Evolutionary conservation across 2,888 invertebrate genomes (phyloP).

Genomic region (Cheilosia impressa): DNA sequence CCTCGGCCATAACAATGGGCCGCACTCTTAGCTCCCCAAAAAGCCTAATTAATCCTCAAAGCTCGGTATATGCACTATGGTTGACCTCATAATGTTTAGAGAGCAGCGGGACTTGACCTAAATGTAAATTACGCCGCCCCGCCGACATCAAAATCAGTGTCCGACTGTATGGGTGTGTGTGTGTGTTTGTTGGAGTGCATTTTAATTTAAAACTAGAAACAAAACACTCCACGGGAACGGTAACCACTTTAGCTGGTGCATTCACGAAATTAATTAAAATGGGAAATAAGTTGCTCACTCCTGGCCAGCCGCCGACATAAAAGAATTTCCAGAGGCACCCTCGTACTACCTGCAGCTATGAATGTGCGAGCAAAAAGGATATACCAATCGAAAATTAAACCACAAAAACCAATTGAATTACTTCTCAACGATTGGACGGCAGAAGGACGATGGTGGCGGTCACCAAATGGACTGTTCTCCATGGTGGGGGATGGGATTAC

Average conservation of each 20-base stretch:
- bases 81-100: slow-evolving; percentile 61
- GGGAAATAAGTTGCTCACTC: slow-evolving; percentile 47
- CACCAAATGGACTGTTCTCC: no score
- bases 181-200: slow-evolving; percentile 4
- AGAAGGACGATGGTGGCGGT: neutral
- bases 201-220: slow-evolving; percentile 64
- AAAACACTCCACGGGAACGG: slow-evolving; percentile 54
- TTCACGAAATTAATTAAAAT: slow-evolving; percentile 74
- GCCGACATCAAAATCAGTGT: neutral
- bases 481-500: slow-evolving; percentile 27
- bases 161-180: slow-evolving; percentile 4
- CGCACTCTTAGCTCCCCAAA: slow-evolving; percentile 38
- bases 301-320: slow-evolving; percentile 26
- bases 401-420: slow-evolving; percentile 74
- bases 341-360: neutral
- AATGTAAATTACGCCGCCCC: slow-evolving; percentile 53
- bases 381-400: slow-evolving; percentile 71
- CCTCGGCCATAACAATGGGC: slow-evolving; percentile 44
- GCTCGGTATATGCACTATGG: slow-evolving; percentile 16
- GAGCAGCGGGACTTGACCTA: slow-evolving; percentile 62
- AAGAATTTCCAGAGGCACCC: slow-evolving; percentile 32
- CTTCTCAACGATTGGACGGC: slow-evolving; percentile 54
- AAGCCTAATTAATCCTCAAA: slow-evolving; percentile 63
- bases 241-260: slow-evolving; percentile 64
- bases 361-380: slow-evolving; percentile 12